Conservation (phyloP, 1,140 invertebrate species). For the Habropoda laboriosa region DNA sequence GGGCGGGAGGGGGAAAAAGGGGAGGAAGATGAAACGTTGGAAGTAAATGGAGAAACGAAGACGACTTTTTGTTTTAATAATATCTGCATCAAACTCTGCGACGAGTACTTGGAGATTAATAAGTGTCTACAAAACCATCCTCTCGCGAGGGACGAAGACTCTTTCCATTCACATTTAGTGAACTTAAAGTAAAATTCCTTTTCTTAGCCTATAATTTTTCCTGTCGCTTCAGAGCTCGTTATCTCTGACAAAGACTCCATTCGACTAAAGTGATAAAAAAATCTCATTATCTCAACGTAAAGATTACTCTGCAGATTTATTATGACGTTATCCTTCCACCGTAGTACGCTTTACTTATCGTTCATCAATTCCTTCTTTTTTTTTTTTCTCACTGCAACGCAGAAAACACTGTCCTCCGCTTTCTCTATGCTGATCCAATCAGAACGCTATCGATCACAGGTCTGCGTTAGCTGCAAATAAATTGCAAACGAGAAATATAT, state of each 20-base stretch:
- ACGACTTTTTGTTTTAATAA: slow-evolving; percentile 33
- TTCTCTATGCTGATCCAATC: slow-evolving; percentile 5
- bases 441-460: slow-evolving; percentile 23
- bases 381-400: background rate
- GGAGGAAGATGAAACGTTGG: background rate
- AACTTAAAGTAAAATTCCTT: slow-evolving; percentile 50
- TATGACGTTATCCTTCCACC: slow-evolving; percentile 51
- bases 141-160: background rate
- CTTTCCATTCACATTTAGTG: slow-evolving; percentile 48
- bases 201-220: slow-evolving; percentile 49
- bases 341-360: slow-evolving; percentile 29
- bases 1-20: too few species aligned
- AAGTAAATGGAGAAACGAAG: background rate
- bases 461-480: background rate
- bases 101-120: slow-evolving; percentile 32
- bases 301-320: slow-evolving; percentile 51
- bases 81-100: slow-evolving; percentile 14
- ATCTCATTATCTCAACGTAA: slow-evolving; percentile 50
- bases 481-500: too few species aligned
- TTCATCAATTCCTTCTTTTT: slow-evolving; percentile 30
- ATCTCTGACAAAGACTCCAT: slow-evolving; percentile 51
- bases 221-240: slow-evolving; percentile 46
- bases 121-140: slow-evolving; percentile 37
- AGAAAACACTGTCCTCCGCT: background rate
- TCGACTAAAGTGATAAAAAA: slow-evolving; percentile 49